These are phyloP conservation scores for Acipenser transmontanus DNA, from an alignment of 2,797 vertebrate genomes.

Conservation along the genomic window DNA sequence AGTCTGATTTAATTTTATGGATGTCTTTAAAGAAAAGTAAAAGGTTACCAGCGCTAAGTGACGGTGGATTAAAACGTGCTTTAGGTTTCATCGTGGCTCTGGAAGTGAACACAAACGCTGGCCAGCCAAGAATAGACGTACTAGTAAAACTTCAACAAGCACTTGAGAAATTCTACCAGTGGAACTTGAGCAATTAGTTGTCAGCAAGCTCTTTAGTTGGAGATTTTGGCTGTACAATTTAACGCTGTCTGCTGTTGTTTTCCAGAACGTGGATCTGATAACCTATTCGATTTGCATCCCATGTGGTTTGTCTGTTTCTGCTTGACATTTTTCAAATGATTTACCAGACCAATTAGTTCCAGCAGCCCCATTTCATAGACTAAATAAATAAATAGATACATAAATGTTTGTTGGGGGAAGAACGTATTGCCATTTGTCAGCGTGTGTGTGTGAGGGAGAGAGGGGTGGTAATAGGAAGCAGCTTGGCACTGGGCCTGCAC, in stretches of 20 bases:
- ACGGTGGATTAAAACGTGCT: no score
- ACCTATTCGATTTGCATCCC: constrained; percentile 15
- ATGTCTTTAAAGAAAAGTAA: no score
- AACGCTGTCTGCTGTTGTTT: constrained; percentile 28
- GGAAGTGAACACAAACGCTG: neutral
- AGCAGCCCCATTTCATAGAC: neutral
- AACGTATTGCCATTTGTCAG: no score
- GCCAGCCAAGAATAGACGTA: no score
- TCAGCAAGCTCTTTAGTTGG: constrained; percentile 1
- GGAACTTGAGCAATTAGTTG: constrained; percentile 17
- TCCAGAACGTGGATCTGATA: constrained; percentile 33
- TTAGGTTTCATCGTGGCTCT: neutral
- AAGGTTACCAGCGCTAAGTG: no score
- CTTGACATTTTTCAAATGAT: constrained; percentile 7
- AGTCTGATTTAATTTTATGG: no score
- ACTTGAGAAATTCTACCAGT: constrained; percentile 20
- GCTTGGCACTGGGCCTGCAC: no score
- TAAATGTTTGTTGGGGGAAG: no score
- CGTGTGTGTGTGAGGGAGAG: no score
- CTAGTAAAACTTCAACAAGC: neutral
- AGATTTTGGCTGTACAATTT: constrained; percentile 18
- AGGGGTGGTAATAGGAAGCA: no score
- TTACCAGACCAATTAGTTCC: constrained; percentile 29
- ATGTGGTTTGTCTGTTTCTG: constrained; percentile 10
- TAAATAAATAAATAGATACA: no score